Evolutionary conservation across 2,797 vertebrate species (phyloP).

Genomic region (Champsocephalus esox): DNA sequence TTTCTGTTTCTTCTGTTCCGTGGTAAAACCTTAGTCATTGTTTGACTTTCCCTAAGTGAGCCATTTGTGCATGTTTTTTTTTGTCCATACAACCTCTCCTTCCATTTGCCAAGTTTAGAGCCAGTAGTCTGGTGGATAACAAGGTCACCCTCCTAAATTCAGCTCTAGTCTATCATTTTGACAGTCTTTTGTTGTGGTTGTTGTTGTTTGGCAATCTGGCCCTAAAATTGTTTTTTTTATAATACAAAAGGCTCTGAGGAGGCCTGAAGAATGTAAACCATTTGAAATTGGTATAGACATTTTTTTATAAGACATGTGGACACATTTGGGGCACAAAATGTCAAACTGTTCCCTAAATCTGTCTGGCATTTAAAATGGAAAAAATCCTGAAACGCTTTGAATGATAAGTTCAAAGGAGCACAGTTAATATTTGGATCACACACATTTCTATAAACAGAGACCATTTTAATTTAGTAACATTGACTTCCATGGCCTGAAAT

Average conservation of each 20-base stretch:
- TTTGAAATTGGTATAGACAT: neutral
- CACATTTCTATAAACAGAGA: neutral
- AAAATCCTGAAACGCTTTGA: neutral
- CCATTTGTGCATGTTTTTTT: neutral
- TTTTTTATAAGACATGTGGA: neutral
- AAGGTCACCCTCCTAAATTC: neutral
- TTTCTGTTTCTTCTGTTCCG: conserved; percentile 14
- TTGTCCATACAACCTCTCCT: neutral
- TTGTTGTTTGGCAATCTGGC: neutral
- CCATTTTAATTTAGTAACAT: neutral
- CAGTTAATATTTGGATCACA: neutral
- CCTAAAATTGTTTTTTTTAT: neutral
- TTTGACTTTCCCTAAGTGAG: conserved; percentile 2
- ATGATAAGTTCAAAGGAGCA: neutral
- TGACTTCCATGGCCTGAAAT: neutral
- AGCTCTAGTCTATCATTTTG: neutral
- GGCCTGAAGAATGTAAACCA: neutral
- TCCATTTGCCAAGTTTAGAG: neutral
- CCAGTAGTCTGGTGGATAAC: neutral
- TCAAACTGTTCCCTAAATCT: neutral
- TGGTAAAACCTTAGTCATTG: neutral
- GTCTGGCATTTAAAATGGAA: neutral
- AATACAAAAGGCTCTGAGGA: neutral
- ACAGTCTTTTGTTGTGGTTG: neutral
- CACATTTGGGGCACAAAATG: neutral